Base-by-base conservation (phyloP, 2,797 vertebrate species). In the Arnoldichthys spilopterus region DNA sequence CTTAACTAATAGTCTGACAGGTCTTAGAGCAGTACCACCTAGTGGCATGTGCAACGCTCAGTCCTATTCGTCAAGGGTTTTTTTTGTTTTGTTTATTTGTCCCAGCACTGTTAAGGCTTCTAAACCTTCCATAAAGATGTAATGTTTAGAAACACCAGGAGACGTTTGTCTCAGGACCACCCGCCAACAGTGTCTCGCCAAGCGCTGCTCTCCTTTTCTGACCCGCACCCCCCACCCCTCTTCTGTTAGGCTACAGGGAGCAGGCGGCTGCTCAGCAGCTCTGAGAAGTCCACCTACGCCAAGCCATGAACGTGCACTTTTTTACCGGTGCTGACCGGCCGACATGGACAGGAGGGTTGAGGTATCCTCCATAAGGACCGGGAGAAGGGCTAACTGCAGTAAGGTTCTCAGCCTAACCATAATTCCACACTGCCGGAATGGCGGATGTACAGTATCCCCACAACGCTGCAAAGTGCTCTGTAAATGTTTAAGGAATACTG, bases 211-310 rank as follows among this genome's bases (percentile, higher is more conserved):
- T 40, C 37, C 9, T 6, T 22, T 43, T 72, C 34, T 26, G 53
- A 43, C 13, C 37, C 8, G n/a, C 47, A 2, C 73, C 67, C 3
- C 54, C 61, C 18, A 63, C 22, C 85, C 79, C 63, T 62, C n/a
- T 75, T 20, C 86, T 80, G 76, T 73, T 92, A 98, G 96, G 96
- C 77, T 97, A 95, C 87, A 96, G 95, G 92, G 96, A 97, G 37
- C 96, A 97, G 86, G 94, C 93, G 45, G 83, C 94, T 74, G 94
- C 95, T 51, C 95, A 97, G 85, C 96, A 97, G 82, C 94, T 98
- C 89, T 98, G 94, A 96, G 37, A 68, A 5, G 71, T 70, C 28
- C n/a, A 9, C 59, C 40, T 58, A 13, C 32, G 13, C 30, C 30
- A 45, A 82, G 43, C 26, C 47, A 66, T 32, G 54, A 74, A 43